A percentile compares a stretch with the other conserved stretches of the same genome.
Conservation (phyloP, 2,797 vertebrate genomes). For the Acrocephalus scirpaceus region DNA sequence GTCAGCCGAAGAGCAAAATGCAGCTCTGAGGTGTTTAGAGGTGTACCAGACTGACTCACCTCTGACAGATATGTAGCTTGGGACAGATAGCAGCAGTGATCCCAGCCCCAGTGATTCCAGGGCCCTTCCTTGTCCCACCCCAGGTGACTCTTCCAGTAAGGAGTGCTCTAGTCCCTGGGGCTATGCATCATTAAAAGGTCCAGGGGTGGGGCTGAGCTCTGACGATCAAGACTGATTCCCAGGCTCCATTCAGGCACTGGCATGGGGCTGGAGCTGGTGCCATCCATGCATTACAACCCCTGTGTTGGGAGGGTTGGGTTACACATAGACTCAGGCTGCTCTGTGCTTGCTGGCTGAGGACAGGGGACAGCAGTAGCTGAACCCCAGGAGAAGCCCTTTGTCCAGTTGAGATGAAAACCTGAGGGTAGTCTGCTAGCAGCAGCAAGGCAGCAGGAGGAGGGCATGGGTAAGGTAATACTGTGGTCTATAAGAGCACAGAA, state of each 20-base stretch:
- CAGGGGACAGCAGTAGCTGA: background rate
- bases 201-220: background rate
- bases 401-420: background rate
- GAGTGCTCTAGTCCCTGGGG: background rate
- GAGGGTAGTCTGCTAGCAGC: background rate
- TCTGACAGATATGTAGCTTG: background rate
- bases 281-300: no score
- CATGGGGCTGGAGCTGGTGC: background rate
- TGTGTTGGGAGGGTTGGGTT: background rate
- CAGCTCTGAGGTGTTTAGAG: background rate
- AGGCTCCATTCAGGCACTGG: background rate
- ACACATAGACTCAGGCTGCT: background rate
- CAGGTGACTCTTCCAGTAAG: background rate
- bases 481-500: background rate
- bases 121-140: background rate
- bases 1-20: accelerated
- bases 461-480: background rate
- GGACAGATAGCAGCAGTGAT: background rate
- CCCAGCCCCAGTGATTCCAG: background rate
- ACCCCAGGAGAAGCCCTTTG: background rate
- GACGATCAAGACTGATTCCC: background rate
- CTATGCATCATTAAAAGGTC: background rate
- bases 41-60: background rate
- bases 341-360: background rate
- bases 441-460: background rate